Conservation (phyloP, 2,113 vertebrate genomes). For the Oryzias woworae region DNA sequence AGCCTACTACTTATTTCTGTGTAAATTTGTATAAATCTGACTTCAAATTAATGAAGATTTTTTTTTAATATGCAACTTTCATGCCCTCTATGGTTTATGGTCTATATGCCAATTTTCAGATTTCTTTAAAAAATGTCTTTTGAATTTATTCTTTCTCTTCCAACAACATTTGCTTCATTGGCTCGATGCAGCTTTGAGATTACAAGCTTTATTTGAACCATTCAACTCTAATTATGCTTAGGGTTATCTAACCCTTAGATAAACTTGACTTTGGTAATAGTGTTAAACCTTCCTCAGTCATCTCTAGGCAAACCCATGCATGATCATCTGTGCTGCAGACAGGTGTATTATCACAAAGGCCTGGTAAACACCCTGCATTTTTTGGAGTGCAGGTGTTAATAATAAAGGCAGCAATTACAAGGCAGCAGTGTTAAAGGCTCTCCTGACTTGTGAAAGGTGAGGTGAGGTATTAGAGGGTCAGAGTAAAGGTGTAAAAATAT, state of each 20-base stretch:
- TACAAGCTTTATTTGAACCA: not conserved
- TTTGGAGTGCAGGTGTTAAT: slow-evolving; percentile 47
- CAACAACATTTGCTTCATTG: not conserved
- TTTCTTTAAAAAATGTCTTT: not conserved
- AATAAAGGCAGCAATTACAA: slow-evolving; percentile 59
- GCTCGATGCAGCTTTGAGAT: not conserved
- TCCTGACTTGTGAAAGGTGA: slow-evolving; percentile 17
- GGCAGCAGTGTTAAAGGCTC: slow-evolving; percentile 15
- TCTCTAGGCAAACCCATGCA: not conserved
- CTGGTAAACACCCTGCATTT: slow-evolving; percentile 28
- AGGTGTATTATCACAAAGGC: slow-evolving; percentile 31
- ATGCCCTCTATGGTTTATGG: not conserved
- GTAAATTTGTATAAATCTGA: too few species aligned
- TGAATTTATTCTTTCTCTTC: not conserved
- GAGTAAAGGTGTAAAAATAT: slow-evolving; percentile 16
- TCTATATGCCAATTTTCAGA: not conserved
- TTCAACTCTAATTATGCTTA: too few species aligned
- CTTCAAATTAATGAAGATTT: too few species aligned
- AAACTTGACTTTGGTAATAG: not conserved
- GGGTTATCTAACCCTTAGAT: not conserved
- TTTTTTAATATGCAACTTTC: not conserved
- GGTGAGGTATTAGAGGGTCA: slow-evolving; percentile 21
- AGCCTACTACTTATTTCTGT: too few species aligned
- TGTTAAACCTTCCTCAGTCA: not conserved
- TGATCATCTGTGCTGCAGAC: slow-evolving; percentile 37